Evolutionary conservation across 1,140 invertebrate species (phyloP), one percentile per base, ranked within the genome.

Genomic region (Akabosia matsudoensis): DNA sequence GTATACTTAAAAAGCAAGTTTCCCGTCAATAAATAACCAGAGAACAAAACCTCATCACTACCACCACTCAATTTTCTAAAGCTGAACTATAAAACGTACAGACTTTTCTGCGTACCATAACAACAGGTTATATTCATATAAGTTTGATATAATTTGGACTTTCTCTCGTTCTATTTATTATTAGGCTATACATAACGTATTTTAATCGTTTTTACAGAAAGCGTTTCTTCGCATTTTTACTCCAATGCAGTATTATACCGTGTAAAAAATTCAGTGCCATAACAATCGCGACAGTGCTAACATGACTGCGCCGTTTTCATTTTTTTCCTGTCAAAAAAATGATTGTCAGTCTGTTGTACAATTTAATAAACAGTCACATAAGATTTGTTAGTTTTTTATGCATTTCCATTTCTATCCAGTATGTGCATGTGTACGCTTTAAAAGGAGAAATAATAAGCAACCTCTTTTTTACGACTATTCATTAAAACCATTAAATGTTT

Each of bases 171-270:
- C n/a, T n/a, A n/a, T n/a, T n/a, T n/a, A n/a, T n/a, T n/a, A n/a
- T n/a, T n/a, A n/a, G n/a, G n/a, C n/a, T n/a, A n/a, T n/a, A n/a
- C n/a, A n/a, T n/a, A n/a, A n/a, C n/a, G n/a, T n/a, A n/a, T n/a
- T n/a, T n/a, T n/a, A n/a, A n/a, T n/a, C n/a, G n/a, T n/a, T n/a
- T n/a, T n/a, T n/a, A n/a, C n/a, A n/a, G n/a, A n/a, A n/a, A n/a
- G n/a, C n/a, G n/a, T n/a, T n/a, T n/a, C n/a, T n/a, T n/a, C n/a
- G n/a, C n/a, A n/a, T n/a, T n/a, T n/a, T n/a, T n/a, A n/a, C n/a
- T 56, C 54, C 54, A 56, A n/a, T 56, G 54, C 54, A 56, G 54
- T 56, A 56, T 56, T 56, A 45, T 45, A 56, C 54, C 54, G 54
- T 56, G 54, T 56, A 56, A 4, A 56, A 18, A 56, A 45, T 45